phyloP scores from a whole-genome alignment of 2,888 invertebrate species.

The Caprella mutica region DNA sequence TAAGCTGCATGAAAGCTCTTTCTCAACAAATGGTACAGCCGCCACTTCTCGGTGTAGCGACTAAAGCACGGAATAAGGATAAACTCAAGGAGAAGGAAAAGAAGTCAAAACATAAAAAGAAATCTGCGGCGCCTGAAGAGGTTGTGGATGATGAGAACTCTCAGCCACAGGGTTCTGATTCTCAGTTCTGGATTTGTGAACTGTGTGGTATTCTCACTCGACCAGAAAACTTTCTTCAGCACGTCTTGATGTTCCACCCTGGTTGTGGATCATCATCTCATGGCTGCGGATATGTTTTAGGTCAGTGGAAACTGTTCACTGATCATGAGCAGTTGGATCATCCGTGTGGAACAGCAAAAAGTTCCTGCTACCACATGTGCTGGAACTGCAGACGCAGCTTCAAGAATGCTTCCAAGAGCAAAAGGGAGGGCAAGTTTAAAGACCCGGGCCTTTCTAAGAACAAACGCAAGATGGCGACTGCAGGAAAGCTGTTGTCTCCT shows the following conservation, averaged over 20 bases:
- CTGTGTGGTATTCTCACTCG: slow-evolving; percentile 58
- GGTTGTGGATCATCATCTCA: slow-evolving; percentile 79
- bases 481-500: slow-evolving; percentile 30
- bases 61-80: slow-evolving; percentile 41
- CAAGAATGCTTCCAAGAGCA: slow-evolving; percentile 40
- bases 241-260: slow-evolving; percentile 79
- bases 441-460: slow-evolving; percentile 24
- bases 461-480: slow-evolving; percentile 34
- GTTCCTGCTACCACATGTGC: slow-evolving; percentile 85
- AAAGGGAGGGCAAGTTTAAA: slow-evolving; percentile 36
- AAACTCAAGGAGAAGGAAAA: slow-evolving; percentile 44
- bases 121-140: slow-evolving; percentile 19
- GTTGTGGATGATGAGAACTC: slow-evolving; percentile 34
- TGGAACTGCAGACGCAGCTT: slow-evolving; percentile 76
- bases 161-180: slow-evolving; percentile 21
- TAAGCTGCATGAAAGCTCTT: slow-evolving; percentile 44
- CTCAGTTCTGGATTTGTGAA: slow-evolving; percentile 71
- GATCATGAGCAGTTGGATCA: slow-evolving; percentile 23
- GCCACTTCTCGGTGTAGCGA: slow-evolving; percentile 42
- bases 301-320: slow-evolving; percentile 38
- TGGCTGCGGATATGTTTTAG: slow-evolving; percentile 84
- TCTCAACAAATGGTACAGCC: slow-evolving; percentile 51
- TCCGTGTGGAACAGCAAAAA: slow-evolving; percentile 67
- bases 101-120: slow-evolving; percentile 50
- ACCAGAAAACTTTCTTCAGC: slow-evolving; percentile 47